Percentiles rank a stretch among this genome's conserved stretches.
These are phyloP conservation scores for Oreortyx pictus DNA, from an alignment of 2,797 vertebrate genomes.

Conservation along the genomic window DNA sequence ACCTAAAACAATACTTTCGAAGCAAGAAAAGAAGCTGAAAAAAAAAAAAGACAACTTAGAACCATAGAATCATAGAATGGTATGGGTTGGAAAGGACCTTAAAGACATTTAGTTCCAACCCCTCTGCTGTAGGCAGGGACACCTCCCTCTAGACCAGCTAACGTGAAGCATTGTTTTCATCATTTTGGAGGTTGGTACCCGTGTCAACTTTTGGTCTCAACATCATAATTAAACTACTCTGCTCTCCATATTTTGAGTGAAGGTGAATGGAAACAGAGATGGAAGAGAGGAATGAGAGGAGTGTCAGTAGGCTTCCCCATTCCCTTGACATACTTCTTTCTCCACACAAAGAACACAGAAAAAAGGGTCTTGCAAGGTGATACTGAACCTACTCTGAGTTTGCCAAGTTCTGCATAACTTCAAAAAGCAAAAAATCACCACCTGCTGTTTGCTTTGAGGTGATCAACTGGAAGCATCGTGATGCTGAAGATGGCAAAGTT, in stretches of 20 bases:
- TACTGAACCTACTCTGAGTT: background rate
- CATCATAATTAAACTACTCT: background rate
- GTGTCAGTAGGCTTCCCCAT: background rate
- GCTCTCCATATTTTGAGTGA: background rate
- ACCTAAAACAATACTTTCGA: background rate
- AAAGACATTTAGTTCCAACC: no score
- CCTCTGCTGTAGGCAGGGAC: no score
- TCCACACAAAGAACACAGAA: background rate
- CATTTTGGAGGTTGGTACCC: background rate
- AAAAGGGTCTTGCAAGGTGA: background rate
- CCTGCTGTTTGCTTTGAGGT: background rate
- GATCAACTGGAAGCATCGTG: background rate
- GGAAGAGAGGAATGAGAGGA: background rate
- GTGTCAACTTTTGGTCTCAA: background rate
- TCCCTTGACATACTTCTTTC: background rate
- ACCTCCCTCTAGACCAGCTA: no score
- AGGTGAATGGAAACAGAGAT: fast-evolving
- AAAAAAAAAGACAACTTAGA: background rate
- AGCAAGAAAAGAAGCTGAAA: background rate
- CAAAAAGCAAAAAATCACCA: background rate
- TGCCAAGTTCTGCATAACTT: background rate
- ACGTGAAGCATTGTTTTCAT: background rate
- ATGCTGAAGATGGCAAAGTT: background rate
- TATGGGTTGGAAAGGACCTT: no score
- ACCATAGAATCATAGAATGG: no score